Evolutionary conservation across 2,113 vertebrate genomes (phyloP).

Genomic region (Parus major): DNA sequence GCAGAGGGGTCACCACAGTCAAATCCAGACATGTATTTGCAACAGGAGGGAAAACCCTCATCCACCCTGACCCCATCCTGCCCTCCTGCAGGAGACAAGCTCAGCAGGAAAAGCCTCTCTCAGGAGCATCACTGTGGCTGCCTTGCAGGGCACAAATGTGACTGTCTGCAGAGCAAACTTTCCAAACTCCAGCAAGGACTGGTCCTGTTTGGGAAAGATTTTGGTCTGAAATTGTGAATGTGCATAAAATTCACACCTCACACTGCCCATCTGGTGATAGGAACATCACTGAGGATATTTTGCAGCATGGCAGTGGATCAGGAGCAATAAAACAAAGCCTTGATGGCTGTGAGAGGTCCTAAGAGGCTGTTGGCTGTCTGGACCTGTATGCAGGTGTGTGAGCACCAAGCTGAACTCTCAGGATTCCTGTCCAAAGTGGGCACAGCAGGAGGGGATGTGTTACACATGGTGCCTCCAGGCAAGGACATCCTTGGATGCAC

Average conservation of each 20-base stretch:
- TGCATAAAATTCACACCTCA: not conserved
- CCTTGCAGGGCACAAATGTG: not conserved
- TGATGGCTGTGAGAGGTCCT: not conserved
- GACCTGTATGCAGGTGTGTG: not conserved
- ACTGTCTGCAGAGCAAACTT: not conserved
- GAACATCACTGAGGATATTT: accelerated
- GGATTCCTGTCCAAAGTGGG: accelerated
- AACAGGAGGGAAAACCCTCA: not conserved
- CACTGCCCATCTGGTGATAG: accelerated
- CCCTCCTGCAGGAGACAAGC: not conserved
- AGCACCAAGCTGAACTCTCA: not conserved
- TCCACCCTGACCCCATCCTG: not conserved
- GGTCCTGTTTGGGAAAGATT: not conserved
- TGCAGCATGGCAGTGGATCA: accelerated
- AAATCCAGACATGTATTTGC: not conserved
- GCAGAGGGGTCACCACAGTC: not conserved
- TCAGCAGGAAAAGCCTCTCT: not conserved
- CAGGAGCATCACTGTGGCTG: accelerated
- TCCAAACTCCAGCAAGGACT: not conserved
- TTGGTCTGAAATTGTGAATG: accelerated
- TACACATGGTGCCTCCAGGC: not conserved
- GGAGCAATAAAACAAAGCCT: not conserved
- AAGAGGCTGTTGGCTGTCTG: accelerated
- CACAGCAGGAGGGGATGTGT: not conserved
- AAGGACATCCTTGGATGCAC: not conserved